phyloP scores from a whole-genome alignment of 1,140 invertebrate genomes.

The Medauroidea extradentata region DNA sequence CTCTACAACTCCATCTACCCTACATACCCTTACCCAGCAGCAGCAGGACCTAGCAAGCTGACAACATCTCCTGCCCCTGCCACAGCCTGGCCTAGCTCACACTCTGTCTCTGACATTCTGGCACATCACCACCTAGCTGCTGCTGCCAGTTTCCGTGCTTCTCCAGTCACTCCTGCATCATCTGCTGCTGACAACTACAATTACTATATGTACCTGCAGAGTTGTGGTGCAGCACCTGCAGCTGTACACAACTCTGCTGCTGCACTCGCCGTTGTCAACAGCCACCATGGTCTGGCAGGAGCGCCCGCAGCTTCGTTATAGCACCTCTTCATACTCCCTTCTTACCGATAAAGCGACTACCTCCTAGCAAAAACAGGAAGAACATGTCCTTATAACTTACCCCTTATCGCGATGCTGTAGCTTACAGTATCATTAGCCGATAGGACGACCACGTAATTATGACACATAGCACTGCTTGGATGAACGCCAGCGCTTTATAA shows the following conservation, averaged over 20 bases:
- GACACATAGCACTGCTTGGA: too few relatives aligned
- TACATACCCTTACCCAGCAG: slow-evolving; percentile 49
- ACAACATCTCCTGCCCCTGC: slow-evolving; percentile 39
- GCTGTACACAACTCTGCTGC: background rate
- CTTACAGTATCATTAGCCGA: too few relatives aligned
- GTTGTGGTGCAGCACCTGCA: slow-evolving; percentile 9
- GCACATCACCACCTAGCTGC: slow-evolving; percentile 38
- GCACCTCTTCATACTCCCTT: too few relatives aligned
- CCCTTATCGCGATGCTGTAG: too few relatives aligned
- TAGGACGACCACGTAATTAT: too few relatives aligned
- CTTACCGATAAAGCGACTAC: too few relatives aligned
- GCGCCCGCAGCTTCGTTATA: background rate
- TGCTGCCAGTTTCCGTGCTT: slow-evolving; percentile 18
- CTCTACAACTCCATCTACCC: slow-evolving; percentile 54
- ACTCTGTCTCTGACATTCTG: slow-evolving; percentile 68
- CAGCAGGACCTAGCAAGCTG: slow-evolving; percentile 47
- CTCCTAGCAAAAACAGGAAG: too few relatives aligned
- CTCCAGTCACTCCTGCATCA: background rate
- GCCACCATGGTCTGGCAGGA: background rate
- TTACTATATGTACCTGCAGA: slow-evolving; percentile 19
- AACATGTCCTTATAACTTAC: too few relatives aligned
- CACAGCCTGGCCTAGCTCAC: slow-evolving; percentile 52
- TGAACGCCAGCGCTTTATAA: too few relatives aligned
- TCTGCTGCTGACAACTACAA: slow-evolving; percentile 11
- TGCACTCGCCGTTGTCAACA: background rate